Conservation (phyloP, 2,113 vertebrate species). For the Campylorhamphus procurvoides region DNA sequence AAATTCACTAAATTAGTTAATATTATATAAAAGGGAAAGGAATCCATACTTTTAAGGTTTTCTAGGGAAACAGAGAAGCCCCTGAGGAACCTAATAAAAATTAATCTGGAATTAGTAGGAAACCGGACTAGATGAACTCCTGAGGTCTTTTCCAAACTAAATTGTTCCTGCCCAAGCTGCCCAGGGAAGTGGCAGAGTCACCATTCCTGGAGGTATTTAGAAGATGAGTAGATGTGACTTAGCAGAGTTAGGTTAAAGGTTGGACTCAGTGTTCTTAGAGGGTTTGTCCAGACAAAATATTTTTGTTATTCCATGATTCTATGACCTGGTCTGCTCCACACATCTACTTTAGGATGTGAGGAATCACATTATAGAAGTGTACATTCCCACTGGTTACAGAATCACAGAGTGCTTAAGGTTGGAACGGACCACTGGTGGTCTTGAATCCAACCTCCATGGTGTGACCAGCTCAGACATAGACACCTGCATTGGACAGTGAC, state of each 20-base stretch:
- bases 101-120: not conserved
- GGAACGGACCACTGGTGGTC: too few species aligned
- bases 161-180: not conserved
- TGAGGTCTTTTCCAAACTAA: not conserved
- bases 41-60: not conserved
- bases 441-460: accelerated
- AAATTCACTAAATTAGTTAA: not conserved
- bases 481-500: not conserved
- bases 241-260: too few species aligned
- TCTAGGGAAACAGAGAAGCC: not conserved
- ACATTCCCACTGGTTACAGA: not conserved
- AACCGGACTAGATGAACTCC: not conserved
- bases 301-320: not conserved
- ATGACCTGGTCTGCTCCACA: not conserved
- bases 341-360: accelerated
- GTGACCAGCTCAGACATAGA: not conserved
- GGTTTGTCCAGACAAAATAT: not conserved
- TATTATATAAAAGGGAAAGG: not conserved
- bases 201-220: not conserved
- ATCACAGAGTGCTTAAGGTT: not conserved
- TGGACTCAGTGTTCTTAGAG: not conserved
- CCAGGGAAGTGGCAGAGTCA: not conserved
- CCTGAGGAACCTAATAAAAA: not conserved
- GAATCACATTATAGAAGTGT: not conserved
- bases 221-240: not conserved